Evolutionary conservation across 92 coral and sea anemone genomes (phyloP).

Genomic region (Porites lobata): DNA sequence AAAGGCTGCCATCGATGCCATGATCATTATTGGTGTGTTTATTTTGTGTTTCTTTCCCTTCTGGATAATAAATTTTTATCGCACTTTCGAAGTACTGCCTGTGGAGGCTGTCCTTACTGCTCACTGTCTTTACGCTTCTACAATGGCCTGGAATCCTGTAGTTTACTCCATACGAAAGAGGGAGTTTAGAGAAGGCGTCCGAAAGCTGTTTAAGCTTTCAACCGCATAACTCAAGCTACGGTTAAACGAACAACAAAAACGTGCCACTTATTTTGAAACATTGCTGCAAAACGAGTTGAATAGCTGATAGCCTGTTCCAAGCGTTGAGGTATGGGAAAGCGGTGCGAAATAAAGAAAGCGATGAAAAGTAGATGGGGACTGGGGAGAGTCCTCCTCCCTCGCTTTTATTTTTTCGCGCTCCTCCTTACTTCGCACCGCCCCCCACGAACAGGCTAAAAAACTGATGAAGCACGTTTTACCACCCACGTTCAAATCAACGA

Average conservation of each 20-base stretch:
- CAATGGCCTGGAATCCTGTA: neutral
- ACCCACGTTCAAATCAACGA: too few species aligned
- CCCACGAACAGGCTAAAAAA: too few species aligned
- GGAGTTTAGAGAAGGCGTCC: constrained; percentile 1
- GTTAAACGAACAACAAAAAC: neutral
- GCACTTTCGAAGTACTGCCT: neutral
- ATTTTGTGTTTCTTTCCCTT: neutral
- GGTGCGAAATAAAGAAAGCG: too few species aligned
- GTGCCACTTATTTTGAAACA: neutral
- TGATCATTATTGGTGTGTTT: constrained; percentile 10
- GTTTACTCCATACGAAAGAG: constrained; percentile 10
- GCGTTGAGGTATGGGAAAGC: too few species aligned
- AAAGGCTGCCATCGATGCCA: constrained; percentile 9
- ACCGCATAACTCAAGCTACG: neutral
- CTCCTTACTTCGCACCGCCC: too few species aligned
- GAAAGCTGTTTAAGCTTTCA: neutral
- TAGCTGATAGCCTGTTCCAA: too few species aligned
- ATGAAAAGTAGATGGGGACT: too few species aligned
- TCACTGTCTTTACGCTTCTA: neutral
- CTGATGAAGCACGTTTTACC: too few species aligned
- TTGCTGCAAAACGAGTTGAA: too few species aligned
- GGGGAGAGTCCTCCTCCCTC: too few species aligned
- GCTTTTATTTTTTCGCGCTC: too few species aligned
- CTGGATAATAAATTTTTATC: neutral
- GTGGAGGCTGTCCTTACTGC: neutral